Conservation (phyloP, 1,140 invertebrate genomes). For the Nixonia krombeini region DNA sequence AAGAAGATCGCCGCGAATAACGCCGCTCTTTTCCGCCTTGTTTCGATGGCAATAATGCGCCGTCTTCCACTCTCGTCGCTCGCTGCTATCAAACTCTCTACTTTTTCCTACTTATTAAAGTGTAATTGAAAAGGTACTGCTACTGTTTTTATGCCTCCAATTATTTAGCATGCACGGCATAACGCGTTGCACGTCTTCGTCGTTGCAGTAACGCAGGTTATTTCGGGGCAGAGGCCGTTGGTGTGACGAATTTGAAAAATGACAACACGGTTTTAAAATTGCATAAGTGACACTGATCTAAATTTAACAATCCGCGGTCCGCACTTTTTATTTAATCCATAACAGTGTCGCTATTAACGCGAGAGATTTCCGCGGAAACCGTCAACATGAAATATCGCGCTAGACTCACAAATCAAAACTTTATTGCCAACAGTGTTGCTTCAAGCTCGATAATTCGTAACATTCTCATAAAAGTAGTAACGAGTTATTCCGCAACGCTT, state of each 20-base stretch:
- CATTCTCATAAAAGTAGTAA: background rate
- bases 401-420: background rate
- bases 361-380: background rate
- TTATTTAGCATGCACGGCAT: background rate
- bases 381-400: slow-evolving; percentile 3
- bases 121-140: background rate
- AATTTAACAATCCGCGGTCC: slow-evolving; percentile 9
- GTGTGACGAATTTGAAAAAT: slow-evolving; percentile 13
- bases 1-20: too few relatives aligned
- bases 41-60: too few relatives aligned
- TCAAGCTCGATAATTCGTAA: background rate
- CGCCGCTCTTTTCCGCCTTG: too few relatives aligned
- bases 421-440: slow-evolving; percentile 1
- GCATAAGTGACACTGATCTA: slow-evolving; percentile 16
- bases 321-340: background rate
- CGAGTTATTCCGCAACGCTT: background rate
- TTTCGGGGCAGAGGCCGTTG: background rate
- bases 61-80: background rate
- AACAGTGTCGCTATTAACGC: slow-evolving; percentile 10
- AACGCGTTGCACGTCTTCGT: background rate
- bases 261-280: slow-evolving; percentile 11
- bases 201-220: background rate
- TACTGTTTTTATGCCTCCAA: too few relatives aligned
- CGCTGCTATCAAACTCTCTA: background rate
- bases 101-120: background rate